Evolutionary conservation across 2,797 vertebrate species (phyloP).

Genomic region (Denticeps clupeoides): DNA sequence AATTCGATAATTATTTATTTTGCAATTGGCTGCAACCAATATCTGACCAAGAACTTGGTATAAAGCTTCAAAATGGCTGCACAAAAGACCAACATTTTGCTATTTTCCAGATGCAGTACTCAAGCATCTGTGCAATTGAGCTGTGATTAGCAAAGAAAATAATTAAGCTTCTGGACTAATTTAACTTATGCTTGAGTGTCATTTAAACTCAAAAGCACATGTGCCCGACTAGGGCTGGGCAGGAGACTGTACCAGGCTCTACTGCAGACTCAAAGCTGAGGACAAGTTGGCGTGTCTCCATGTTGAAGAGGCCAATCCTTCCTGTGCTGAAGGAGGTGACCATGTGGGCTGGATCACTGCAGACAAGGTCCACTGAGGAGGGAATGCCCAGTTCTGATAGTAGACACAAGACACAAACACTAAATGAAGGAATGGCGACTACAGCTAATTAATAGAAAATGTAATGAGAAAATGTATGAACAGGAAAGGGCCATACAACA

Average conservation of each 20-base stretch:
- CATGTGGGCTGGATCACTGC: slow-evolving; percentile 90
- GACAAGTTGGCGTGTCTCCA: slow-evolving; percentile 86
- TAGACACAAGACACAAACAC: not conserved
- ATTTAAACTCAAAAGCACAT: not conserved
- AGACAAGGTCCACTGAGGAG: slow-evolving; percentile 89
- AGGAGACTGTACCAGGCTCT: slow-evolving; percentile 64
- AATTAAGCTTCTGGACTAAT: no score
- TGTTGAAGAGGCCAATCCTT: slow-evolving; percentile 87
- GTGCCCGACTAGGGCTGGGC: no score
- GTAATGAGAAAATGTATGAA: no score
- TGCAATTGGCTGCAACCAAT: no score
- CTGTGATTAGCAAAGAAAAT: no score
- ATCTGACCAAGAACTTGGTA: no score
- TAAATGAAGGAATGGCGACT: not conserved
- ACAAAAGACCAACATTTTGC: no score
- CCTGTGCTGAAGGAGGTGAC: slow-evolving; percentile 89
- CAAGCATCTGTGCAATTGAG: slow-evolving; percentile 6
- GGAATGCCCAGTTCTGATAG: slow-evolving; percentile 81
- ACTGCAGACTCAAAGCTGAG: slow-evolving; percentile 77
- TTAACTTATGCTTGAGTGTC: not conserved
- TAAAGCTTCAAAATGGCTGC: no score
- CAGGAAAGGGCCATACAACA: not conserved
- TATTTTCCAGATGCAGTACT: no score
- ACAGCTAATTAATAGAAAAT: no score
- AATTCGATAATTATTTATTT: no score